Evolutionary conservation across 1,140 invertebrate species (phyloP), one percentile per base, ranked within the genome.

Genomic region (Leptinotarsa texana): DNA sequence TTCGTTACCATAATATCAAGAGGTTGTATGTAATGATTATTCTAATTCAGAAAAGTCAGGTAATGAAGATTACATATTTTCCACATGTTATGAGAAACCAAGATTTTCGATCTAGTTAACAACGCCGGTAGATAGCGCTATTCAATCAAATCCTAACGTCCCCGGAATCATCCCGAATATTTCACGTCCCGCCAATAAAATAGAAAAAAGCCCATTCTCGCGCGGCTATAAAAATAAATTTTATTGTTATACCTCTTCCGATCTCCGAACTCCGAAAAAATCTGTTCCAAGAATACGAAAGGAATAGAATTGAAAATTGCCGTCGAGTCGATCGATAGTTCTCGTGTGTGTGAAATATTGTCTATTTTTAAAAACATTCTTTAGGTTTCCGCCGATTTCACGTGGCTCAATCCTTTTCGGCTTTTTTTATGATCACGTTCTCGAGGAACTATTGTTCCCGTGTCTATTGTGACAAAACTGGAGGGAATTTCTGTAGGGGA

Each of bases 311-410:
- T 33, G 51, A 72, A 72, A 63, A 72, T 63, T 63, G 22, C 15
- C 18, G 48, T 51, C 49, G 18, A 49, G 3, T 13, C 51, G 42
- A 61, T 68, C 66, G 66, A 68, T 33, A 72, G 61, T 63, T 42
- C 33, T 42, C 51, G 33, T 27, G 42, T 47, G 70, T 63, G 70
- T 72, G 63, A 71, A 72, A 72, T 72, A 72, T 72, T 63, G 24
- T 72, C 70, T 72, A 72, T 72, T 72, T 72, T 72, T 72, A 62
- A 61, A 72, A 72, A 62, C 70, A 72, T 72, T 63, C 70, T 18
- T 62, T 18, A 51, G 33, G 70, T 72, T 72, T 51, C 17, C 57
- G 18, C 15, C 15, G 48, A 63, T 62, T 72, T 62, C 63, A 72
- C 63, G 69, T 18, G 49, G 18, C n/a, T 21, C 69, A 18, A 18